Evolutionary conservation across 2,797 vertebrate species (phyloP).

Genomic region (Ficedula albicollis): DNA sequence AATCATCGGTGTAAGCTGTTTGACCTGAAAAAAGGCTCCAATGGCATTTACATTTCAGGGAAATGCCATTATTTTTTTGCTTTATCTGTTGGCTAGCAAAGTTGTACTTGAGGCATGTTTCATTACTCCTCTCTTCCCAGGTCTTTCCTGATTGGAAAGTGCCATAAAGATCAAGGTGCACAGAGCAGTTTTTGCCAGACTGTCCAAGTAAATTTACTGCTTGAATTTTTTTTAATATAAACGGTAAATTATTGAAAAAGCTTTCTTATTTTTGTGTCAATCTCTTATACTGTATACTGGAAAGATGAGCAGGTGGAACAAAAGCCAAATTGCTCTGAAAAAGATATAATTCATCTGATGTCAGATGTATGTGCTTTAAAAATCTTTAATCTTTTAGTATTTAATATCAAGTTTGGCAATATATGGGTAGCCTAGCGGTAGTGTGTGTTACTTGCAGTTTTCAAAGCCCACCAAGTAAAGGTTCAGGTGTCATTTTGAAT

Average conservation of each 20-base stretch:
- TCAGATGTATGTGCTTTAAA: neutral
- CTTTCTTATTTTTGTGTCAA: neutral
- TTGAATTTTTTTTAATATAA: neutral
- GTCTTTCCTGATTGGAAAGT: neutral
- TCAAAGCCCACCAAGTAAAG: neutral
- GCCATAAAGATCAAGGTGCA: neutral
- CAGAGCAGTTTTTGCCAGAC: neutral
- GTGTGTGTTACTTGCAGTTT: neutral
- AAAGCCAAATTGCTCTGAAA: neutral
- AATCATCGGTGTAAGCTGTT: neutral
- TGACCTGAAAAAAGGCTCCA: neutral
- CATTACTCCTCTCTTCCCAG: neutral
- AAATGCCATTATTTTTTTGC: neutral
- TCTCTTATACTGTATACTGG: neutral
- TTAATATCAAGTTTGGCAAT: neutral
- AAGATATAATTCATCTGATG: neutral
- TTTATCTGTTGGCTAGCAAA: neutral
- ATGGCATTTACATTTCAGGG: neutral
- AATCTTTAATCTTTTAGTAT: neutral
- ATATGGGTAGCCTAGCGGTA: neutral
- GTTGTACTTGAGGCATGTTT: neutral
- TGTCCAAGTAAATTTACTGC: neutral
- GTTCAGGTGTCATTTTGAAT: neutral
- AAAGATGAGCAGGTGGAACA: neutral
- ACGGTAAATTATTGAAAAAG: neutral